These are phyloP conservation scores for Lymantria dispar DNA, from an alignment of 2,888 invertebrate species.

Conservation along the genomic window DNA sequence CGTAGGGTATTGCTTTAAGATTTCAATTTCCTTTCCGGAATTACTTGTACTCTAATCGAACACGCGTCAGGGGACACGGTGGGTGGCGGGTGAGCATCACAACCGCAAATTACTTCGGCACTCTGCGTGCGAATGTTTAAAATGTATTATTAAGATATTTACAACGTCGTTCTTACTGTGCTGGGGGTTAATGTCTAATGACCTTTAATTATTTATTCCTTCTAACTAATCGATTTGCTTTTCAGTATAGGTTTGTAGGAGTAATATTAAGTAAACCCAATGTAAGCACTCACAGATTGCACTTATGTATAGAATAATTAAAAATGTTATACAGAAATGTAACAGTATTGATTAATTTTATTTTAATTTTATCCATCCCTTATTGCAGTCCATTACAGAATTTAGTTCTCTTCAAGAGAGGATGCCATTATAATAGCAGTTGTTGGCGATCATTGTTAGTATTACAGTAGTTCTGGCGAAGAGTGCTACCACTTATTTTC, in stretches of 20 bases:
- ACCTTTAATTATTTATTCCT: constrained; percentile 49
- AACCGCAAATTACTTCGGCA: constrained; percentile 76
- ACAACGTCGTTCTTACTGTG: constrained; percentile 42
- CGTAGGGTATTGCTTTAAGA: constrained; percentile 79
- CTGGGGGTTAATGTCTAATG: constrained; percentile 53
- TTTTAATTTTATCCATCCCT: too few species aligned
- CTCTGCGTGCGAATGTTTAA: constrained; percentile 75
- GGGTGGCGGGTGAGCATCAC: constrained; percentile 50
- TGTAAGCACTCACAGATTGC: too few species aligned
- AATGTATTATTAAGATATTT: constrained; percentile 71
- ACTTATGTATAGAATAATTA: too few species aligned
- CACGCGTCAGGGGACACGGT: constrained; percentile 72
- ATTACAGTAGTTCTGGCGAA: too few species aligned
- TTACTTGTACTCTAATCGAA: constrained; percentile 81
- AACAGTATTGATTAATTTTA: too few species aligned
- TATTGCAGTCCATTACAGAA: too few species aligned
- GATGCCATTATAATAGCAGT: too few species aligned
- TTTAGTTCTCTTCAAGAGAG: too few species aligned
- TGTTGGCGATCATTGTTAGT: too few species aligned
- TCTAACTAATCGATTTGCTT: constrained; percentile 8
- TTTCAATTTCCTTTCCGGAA: constrained; percentile 82
- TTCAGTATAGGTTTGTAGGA: background rate
- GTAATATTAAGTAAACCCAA: too few species aligned
- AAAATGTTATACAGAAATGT: too few species aligned
- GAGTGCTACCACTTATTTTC: too few species aligned